Conservation (phyloP, 2,888 invertebrate species). For the Margaritifera margaritifera region DNA sequence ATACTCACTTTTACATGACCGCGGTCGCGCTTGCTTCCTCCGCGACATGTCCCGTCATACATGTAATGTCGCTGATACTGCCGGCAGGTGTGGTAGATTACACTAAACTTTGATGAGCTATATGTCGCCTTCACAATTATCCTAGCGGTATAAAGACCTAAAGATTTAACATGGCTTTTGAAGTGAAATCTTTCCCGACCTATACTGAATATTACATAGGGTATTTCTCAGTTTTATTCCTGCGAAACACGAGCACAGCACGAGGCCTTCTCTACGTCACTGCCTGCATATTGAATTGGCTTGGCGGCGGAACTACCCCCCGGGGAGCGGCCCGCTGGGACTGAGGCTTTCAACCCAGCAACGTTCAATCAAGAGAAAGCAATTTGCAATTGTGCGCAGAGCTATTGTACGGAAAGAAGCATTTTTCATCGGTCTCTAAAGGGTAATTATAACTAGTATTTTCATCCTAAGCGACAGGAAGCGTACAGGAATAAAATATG, state of each 20-base stretch:
- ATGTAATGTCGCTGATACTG: too few relatives aligned
- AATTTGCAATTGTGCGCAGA: slow-evolving; percentile 34
- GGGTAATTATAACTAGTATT: slow-evolving; percentile 40
- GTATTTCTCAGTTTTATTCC: slow-evolving; percentile 17
- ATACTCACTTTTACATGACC: slow-evolving; percentile 61
- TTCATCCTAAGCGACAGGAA: slow-evolving; percentile 26
- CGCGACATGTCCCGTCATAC: slow-evolving; percentile 46
- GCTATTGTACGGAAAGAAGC: slow-evolving; percentile 29
- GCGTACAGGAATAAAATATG: too few relatives aligned
- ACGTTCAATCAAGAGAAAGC: slow-evolving; percentile 37
- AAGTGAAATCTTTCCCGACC: slow-evolving; percentile 3
- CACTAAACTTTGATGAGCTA: too few relatives aligned
- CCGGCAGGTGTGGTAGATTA: too few relatives aligned
- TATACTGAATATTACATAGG: slow-evolving; percentile 1
- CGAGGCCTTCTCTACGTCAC: slow-evolving; percentile 53
- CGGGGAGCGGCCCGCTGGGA: slow-evolving; percentile 50
- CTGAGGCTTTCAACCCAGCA: slow-evolving; percentile 41
- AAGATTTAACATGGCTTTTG: not conserved
- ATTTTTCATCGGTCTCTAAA: slow-evolving; percentile 49
- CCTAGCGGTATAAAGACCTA: too few relatives aligned
- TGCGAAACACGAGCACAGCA: slow-evolving; percentile 52
- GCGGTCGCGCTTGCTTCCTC: slow-evolving; percentile 60
- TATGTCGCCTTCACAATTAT: too few relatives aligned
- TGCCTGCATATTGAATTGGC: slow-evolving; percentile 65
- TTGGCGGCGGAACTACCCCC: slow-evolving; percentile 55